Base-by-base conservation (phyloP, 2,888 invertebrate species). In the Ochropleura plecta region DNA sequence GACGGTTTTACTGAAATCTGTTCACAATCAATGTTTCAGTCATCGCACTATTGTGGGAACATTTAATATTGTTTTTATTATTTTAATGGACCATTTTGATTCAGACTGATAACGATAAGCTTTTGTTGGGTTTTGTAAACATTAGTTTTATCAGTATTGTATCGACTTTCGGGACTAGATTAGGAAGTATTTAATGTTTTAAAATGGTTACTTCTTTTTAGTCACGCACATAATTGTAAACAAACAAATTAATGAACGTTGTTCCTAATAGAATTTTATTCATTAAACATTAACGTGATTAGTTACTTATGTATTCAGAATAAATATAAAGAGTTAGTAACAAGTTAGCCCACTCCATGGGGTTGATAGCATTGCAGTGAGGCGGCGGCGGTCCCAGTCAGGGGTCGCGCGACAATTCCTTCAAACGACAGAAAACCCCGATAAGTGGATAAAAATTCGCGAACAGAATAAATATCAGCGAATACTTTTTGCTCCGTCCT, bases 391-490 rank as follows among this genome's bases (percentile, higher is more conserved):
- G 55, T 12, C 57, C 48, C 40, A 49, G 70, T 30, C 18, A 49
- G 70, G 67, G 75, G 72, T 53, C 68, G 63, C 64, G 73, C 86
- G 84, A 80, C 82, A 80, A 86, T 86, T 85, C 84, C 86, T 79
- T 76, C 82, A 81, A 85, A 82, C 86, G 88, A 79, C 86, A 84
- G 79, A 84, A 91, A 92, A 92, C 91, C 90, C 89, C 91, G 93
- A 93, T 94, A 95, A 95, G 94, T 95, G 94, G 95, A 95, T 94
- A 91, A 93, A 92, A 94, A 94, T 94, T 94, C 93, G 92, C 93
- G 92, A 92, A 93, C 94, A 91, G 93, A 95, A 95, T 95, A 95
- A 95, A 95, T 94, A 95, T 94, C 92, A 88, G 84, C 90, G 92
- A 94, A 93, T 94, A 95, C 94, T 94, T 94, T 94, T 92, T 93